These are phyloP conservation scores for Machimus atricapillus DNA, from an alignment of 2,888 invertebrate species.

Conservation along the genomic window DNA sequence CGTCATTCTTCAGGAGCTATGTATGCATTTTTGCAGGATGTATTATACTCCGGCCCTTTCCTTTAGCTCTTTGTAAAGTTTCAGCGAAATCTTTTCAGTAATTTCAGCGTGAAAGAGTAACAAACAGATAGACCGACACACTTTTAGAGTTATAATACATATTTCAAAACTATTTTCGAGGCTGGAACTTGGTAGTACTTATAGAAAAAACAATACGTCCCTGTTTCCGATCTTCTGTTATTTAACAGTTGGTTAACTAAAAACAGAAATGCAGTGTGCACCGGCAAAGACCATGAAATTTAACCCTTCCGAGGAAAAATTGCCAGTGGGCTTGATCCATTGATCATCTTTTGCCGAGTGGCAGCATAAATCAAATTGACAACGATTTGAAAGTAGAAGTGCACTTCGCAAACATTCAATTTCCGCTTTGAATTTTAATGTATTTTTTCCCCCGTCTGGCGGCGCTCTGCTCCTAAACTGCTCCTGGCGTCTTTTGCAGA, in stretches of 20 bases:
- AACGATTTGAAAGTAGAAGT: not conserved
- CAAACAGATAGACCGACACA: too few species aligned
- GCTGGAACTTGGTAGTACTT: too few species aligned
- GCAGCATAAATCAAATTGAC: not conserved
- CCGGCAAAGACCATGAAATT: not conserved
- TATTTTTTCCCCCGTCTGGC: not conserved
- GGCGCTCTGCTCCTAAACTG: not conserved
- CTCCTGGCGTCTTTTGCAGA: not conserved
- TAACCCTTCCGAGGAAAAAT: not conserved
- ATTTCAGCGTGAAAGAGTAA: too few species aligned
- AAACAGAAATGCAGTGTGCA: not conserved
- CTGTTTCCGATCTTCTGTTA: too few species aligned
- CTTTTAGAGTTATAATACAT: too few species aligned
- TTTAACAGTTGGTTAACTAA: not conserved
- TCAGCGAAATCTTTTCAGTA: too few species aligned
- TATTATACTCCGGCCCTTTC: too few species aligned
- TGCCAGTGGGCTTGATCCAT: not conserved
- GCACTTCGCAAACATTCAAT: not conserved
- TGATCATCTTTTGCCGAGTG: not conserved
- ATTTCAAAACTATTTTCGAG: too few species aligned
- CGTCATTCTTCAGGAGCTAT: too few species aligned
- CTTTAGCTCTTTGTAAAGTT: too few species aligned
- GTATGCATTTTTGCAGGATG: too few species aligned
- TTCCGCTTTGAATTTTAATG: slow-evolving; percentile 8
- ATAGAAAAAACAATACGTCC: too few species aligned